phyloP scores from a whole-genome alignment of 2,888 invertebrate species.

The Apodemia mormo region DNA sequence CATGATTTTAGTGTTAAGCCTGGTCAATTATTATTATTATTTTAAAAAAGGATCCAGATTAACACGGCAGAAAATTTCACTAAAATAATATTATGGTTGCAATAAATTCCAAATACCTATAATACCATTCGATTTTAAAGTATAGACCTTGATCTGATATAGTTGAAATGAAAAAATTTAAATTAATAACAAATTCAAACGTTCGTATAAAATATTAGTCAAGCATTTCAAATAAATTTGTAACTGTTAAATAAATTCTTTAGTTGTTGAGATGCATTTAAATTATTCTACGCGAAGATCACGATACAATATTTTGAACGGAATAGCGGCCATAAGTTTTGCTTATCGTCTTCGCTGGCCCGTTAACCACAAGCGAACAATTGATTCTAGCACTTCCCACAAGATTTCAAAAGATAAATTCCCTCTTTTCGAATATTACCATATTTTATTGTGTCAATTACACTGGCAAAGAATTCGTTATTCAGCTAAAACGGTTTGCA shows the following conservation, averaged over 20 bases:
- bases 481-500: neutral
- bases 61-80: no score
- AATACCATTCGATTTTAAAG: no score
- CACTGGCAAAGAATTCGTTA: constrained; percentile 33
- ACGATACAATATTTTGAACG: constrained; percentile 51
- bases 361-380: constrained; percentile 71
- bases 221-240: constrained; percentile 11
- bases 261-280: constrained; percentile 19
- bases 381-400: constrained; percentile 65
- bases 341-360: constrained; percentile 68
- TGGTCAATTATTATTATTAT: no score
- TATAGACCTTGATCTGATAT: neutral
- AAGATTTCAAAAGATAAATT: constrained; percentile 57
- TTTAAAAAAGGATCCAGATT: no score
- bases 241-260: constrained; percentile 17
- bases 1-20: no score
- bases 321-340: constrained; percentile 72
- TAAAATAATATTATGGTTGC: no score
- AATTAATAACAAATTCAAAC: constrained; percentile 18
- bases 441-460: constrained; percentile 67
- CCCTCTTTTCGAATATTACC: constrained; percentile 59
- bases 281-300: constrained; percentile 22
- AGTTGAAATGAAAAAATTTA: neutral
- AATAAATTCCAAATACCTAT: no score
- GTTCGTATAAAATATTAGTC: neutral